Conservation (phyloP, 2,888 invertebrate genomes). For the Helobdella robusta region DNA sequence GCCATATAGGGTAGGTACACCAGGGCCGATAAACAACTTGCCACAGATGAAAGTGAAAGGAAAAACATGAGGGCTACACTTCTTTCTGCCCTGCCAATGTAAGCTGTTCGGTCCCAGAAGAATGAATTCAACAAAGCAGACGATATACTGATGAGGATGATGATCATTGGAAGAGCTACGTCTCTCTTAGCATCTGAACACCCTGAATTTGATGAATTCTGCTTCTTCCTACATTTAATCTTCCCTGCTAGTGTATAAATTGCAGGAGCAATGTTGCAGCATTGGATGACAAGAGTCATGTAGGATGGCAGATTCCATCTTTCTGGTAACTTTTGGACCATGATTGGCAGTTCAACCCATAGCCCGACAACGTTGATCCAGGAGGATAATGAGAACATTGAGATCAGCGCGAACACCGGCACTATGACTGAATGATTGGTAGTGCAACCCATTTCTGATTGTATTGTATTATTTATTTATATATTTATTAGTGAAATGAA, state of each 20-base stretch:
- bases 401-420: conserved; percentile 18
- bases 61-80: conserved; percentile 55
- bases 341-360: conserved; percentile 28
- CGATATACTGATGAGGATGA: conserved; percentile 49
- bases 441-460: conserved; percentile 2
- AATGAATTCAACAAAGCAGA: conserved; percentile 51
- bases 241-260: conserved; percentile 24
- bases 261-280: conserved; percentile 27
- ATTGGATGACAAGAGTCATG: conserved; percentile 26
- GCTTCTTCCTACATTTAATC: neutral
- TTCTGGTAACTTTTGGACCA: conserved; percentile 26
- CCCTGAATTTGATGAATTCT: neutral
- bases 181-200: neutral
- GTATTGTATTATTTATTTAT: no score
- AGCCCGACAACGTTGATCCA: conserved; percentile 27
- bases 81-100: conserved; percentile 47
- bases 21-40: conserved; percentile 75
- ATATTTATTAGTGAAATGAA: no score
- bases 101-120: conserved; percentile 55
- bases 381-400: conserved; percentile 27
- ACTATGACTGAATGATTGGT: conserved; percentile 2
- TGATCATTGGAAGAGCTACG: conserved; percentile 32
- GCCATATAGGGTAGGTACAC: conserved; percentile 75
- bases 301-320: conserved; percentile 26
- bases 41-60: conserved; percentile 61